phyloP scores from a whole-genome alignment of 2,888 invertebrate species.

The Serrognathus titanus region DNA sequence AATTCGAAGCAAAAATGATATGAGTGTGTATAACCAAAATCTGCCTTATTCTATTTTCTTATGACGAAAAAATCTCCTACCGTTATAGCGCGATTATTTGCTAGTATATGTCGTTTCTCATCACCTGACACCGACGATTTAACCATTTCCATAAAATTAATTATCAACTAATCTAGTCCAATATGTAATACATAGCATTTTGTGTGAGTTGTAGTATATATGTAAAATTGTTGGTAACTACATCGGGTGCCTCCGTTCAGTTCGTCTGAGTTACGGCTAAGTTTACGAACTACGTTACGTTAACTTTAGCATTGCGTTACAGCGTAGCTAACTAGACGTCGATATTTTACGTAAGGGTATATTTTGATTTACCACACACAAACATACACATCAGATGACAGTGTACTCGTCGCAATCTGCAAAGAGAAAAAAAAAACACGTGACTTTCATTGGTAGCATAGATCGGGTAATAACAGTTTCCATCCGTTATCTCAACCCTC shows the following conservation, averaged over 20 bases:
- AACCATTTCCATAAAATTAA: constrained; percentile 47
- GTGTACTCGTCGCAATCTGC: too few species aligned
- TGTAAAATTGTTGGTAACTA: constrained; percentile 54
- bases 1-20: constrained; percentile 53
- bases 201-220: constrained; percentile 58
- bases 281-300: constrained; percentile 39
- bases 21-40: constrained; percentile 63
- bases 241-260: constrained; percentile 47
- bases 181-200: constrained; percentile 54
- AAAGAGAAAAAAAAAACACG: not conserved
- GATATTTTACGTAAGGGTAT: constrained; percentile 25
- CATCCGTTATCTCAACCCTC: constrained; percentile 3
- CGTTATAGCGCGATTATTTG: constrained; percentile 52
- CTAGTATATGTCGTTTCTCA: constrained; percentile 50
- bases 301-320: constrained; percentile 40
- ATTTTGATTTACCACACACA: constrained; percentile 12
- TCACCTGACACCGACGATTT: constrained; percentile 49
- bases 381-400: not conserved
- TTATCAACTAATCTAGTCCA: constrained; percentile 52
- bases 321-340: constrained; percentile 39
- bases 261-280: constrained; percentile 33
- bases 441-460: not conserved
- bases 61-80: constrained; percentile 55
- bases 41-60: constrained; percentile 68
- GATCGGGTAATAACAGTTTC: constrained; percentile 1